Evolutionary conservation across 1,140 invertebrate genomes (phyloP), one percentile per base, ranked within the genome.

Genomic region (Drosophila littoralis): DNA sequence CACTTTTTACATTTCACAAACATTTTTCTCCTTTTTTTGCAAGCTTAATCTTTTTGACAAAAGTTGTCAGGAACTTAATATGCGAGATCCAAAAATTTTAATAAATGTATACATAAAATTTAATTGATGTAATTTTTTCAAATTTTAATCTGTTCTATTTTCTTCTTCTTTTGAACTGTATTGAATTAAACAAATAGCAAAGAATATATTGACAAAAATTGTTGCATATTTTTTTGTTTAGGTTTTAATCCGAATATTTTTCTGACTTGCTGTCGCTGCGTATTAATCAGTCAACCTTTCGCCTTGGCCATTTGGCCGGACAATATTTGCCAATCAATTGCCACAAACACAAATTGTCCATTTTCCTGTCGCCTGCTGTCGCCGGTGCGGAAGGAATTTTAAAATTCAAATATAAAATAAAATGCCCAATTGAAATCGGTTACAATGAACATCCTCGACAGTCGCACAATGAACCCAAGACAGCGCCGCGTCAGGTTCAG

Each of bases 331-430:
- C 89, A 91, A 91, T 91, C 89, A 91, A 91, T 91, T 91, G 83
- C 89, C 89, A 84, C 89, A 91, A 91, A 91, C 88, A 91, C 83
- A 91, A 91, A 91, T 91, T 91, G 83, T 91, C 88, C 89, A 91
- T 91, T 91, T 91, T 91, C 89, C 89, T 91, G 88, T 91, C 67
- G 80, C 79, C 81, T 52, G 74, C 70, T 77, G 77, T 84, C 71
- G 73, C 71, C 84, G 81, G 59, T 75, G 83, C 83, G 88, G 85
- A 91, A 91, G 83, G 84, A 91, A 91, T 91, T 91, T 91, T 91
- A 91, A 91, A 91, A 91, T 91, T 91, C 89, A 91, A 91, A 91
- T 91, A 91, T 91, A 91, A 91, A 91, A 91, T 91, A 91, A 91
- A 91, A 88, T 91, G 74, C 83, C 84, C 88, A 91, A 91, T 91